phyloP scores from a whole-genome alignment of 2,113 vertebrate species.

The Rhinopomastus cyanomelas region DNA sequence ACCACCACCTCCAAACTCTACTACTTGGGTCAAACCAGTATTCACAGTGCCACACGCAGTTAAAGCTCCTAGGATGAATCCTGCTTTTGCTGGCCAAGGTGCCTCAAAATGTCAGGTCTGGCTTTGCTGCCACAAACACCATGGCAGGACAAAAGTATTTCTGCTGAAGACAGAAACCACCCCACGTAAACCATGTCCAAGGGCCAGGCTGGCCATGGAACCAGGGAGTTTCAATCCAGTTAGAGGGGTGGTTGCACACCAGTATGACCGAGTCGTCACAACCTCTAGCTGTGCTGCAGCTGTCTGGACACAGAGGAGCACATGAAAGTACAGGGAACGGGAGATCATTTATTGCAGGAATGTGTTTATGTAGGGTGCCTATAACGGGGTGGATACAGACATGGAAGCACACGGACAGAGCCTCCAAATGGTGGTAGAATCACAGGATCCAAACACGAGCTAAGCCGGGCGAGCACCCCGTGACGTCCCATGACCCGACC shows the following conservation, averaged over 20 bases:
- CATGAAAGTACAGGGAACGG: background rate
- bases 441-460: background rate
- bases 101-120: background rate
- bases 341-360: background rate
- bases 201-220: background rate
- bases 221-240: background rate
- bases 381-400: background rate
- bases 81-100: background rate
- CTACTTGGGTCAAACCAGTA: background rate
- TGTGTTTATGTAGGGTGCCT: background rate
- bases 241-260: background rate
- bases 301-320: background rate
- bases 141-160: background rate
- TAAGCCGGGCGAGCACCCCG: background rate
- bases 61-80: background rate
- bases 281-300: background rate
- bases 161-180: slow-evolving; percentile 10
- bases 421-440: background rate
- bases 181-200: background rate
- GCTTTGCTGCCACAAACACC: background rate
- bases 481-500: background rate
- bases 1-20: background rate
- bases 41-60: background rate
- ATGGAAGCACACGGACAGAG: background rate
- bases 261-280: background rate